These are phyloP conservation scores for Corydoras maculifer DNA, from an alignment of 2,113 vertebrate species.

Conservation along the genomic window DNA sequence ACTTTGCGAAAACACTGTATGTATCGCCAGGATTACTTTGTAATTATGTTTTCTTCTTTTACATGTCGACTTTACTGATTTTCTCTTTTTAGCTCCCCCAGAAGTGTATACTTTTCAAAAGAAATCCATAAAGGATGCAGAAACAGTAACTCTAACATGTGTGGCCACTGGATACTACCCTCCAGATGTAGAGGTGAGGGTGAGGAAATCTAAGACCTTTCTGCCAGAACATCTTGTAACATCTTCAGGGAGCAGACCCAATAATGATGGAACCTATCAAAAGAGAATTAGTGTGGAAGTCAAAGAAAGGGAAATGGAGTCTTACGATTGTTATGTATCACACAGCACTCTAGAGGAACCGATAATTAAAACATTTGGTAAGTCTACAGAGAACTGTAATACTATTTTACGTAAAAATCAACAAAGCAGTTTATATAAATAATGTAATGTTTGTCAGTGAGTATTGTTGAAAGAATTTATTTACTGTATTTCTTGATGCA, in stretches of 20 bases:
- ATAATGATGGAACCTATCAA: slow-evolving; percentile 32
- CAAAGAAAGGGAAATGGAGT: not conserved
- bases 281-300: slow-evolving; percentile 5
- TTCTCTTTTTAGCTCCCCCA: slow-evolving; percentile 20
- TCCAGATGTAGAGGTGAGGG: not conserved
- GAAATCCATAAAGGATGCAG: not conserved
- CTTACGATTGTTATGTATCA: not conserved
- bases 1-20: not conserved
- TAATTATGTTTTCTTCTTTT: not conserved
- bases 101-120: slow-evolving; percentile 1
- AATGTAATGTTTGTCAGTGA: no score
- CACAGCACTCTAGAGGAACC: not conserved
- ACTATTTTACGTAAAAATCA: not conserved
- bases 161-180: slow-evolving; percentile 35
- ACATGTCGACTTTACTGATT: not conserved
- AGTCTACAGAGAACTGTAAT: not conserved
- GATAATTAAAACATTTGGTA: not conserved
- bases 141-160: slow-evolving; percentile 13
- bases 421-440: no score
- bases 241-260: slow-evolving; percentile 28
- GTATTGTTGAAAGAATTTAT: no score
- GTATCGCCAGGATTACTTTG: not conserved
- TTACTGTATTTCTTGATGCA: no score
- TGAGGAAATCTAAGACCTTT: slow-evolving; percentile 1
- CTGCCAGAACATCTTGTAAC: slow-evolving; percentile 3